Conservation (phyloP, 1,140 invertebrate genomes). For the Platyscapa corneri region DNA sequence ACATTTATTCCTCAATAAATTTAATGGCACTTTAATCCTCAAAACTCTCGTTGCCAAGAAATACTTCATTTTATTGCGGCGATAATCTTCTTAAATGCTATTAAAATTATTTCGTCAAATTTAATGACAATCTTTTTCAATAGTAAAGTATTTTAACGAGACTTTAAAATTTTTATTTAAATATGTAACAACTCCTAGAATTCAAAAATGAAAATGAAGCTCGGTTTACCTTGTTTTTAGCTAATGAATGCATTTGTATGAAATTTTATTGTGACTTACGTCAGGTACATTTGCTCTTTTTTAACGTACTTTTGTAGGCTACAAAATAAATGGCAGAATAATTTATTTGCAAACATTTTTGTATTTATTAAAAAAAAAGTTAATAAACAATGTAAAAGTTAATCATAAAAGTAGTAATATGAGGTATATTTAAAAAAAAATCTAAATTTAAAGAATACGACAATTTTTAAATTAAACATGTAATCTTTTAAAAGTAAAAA, state of each 20-base stretch:
- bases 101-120: neutral
- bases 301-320: neutral
- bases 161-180: no score
- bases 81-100: no score
- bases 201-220: neutral
- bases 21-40: no score
- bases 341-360: neutral
- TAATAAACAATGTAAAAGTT: neutral
- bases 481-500: no score
- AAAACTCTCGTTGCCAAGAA: no score
- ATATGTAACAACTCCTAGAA: neutral
- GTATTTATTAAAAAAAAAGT: neutral
- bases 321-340: constrained; percentile 12
- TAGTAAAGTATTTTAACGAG: neutral
- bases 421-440: no score
- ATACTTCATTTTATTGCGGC: no score
- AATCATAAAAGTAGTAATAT: neutral
- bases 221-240: no score
- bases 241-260: no score
- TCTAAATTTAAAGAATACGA: no score
- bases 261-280: constrained; percentile 1
- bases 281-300: neutral
- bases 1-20: no score
- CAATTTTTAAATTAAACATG: no score
- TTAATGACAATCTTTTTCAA: neutral